phyloP scores from a whole-genome alignment of 2,797 vertebrate species.

The Brotula barbata region DNA sequence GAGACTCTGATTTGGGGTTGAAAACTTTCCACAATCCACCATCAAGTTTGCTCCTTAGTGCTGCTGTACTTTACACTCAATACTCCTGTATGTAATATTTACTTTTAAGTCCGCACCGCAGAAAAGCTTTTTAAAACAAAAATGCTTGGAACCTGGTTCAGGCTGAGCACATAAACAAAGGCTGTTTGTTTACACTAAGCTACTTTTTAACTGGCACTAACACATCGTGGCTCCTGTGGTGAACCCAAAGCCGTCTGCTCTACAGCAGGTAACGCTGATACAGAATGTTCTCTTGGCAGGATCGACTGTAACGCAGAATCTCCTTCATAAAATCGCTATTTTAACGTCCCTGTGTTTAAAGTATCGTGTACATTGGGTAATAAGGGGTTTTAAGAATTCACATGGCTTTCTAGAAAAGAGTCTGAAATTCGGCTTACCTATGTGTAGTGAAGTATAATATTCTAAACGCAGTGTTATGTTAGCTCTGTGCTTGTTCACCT shows the following conservation, averaged over 20 bases:
- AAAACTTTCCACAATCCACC: not conserved
- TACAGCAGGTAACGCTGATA: not conserved
- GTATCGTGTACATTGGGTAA: not conserved
- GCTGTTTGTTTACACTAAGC: conserved; percentile 18
- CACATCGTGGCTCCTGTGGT: too few relatives aligned
- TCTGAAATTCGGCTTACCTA: conserved; percentile 14
- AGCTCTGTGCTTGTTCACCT: not conserved
- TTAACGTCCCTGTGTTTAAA: not conserved
- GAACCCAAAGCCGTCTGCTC: not conserved
- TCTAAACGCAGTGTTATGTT: too few relatives aligned
- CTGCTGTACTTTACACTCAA: not conserved
- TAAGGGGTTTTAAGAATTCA: not conserved
- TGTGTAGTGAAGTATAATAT: not conserved
- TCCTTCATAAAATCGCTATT: not conserved
- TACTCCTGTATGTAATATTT: not conserved
- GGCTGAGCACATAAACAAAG: conserved; percentile 26
- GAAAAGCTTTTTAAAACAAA: conserved; percentile 21
- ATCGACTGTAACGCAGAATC: conserved; percentile 18
- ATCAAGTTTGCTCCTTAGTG: not conserved
- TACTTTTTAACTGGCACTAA: conserved; percentile 30
- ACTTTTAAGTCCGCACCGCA: not conserved
- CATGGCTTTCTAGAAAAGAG: not conserved
- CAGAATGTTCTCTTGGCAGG: not conserved
- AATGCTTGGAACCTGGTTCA: conserved; percentile 26
- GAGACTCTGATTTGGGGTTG: not conserved